Conservation (phyloP, 2,888 invertebrate species). For the Physocephala rufipes region DNA sequence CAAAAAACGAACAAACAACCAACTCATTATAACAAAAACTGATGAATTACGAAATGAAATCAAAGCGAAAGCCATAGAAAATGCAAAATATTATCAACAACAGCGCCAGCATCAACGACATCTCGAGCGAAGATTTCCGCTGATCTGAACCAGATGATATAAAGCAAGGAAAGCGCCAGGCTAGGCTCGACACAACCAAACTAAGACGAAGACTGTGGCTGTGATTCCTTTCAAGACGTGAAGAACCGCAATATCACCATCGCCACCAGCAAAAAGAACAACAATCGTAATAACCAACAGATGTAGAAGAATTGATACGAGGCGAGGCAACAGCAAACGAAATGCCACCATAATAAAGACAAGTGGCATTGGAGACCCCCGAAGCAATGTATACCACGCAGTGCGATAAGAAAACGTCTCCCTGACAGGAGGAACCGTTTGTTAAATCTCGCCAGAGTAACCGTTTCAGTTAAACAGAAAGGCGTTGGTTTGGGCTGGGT, state of each 20-base stretch:
- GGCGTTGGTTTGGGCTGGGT: not conserved
- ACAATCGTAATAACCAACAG: not conserved
- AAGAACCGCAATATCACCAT: not conserved
- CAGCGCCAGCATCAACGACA: slow-evolving; percentile 4
- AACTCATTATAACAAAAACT: slow-evolving; percentile 10
- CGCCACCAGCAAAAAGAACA: not conserved
- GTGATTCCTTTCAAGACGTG: slow-evolving; percentile 11
- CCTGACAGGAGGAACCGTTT: not conserved
- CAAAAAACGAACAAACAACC: not conserved
- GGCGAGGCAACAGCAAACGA: not conserved
- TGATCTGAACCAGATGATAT: slow-evolving; percentile 24
- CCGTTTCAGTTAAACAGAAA: not conserved
- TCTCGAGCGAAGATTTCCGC: slow-evolving; percentile 33
- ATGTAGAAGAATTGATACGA: slow-evolving; percentile 18
- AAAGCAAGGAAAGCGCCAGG: slow-evolving; percentile 36
- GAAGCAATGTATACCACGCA: not conserved
- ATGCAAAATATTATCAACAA: not conserved
- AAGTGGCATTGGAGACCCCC: not conserved
- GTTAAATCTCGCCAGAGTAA: not conserved
- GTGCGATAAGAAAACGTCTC: not conserved
- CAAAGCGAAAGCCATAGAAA: slow-evolving; percentile 20
- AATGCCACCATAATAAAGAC: not conserved
- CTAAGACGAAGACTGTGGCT: not conserved
- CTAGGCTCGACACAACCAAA: too few relatives aligned
- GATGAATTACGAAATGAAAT: slow-evolving; percentile 29